These are phyloP conservation scores for Drosophila stalkeri DNA, from an alignment of 2,888 invertebrate species.

Conservation along the genomic window DNA sequence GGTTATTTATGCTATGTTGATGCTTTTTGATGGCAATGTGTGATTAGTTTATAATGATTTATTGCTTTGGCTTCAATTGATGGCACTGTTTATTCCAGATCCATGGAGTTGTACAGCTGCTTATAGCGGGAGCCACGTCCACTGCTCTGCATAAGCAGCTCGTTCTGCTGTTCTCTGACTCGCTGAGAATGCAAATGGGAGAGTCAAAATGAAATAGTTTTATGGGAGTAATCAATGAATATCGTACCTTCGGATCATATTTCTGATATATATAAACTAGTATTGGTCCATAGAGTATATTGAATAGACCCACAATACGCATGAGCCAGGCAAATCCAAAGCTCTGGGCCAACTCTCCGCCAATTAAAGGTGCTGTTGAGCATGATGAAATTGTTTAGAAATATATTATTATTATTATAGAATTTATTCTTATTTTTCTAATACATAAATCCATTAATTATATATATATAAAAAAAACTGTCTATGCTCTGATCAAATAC, in stretches of 20 bases:
- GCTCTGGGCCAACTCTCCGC: conserved; percentile 89
- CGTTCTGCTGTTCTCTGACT: conserved; percentile 79
- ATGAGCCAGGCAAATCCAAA: conserved; percentile 92
- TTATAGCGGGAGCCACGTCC: conserved; percentile 82
- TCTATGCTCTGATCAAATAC: no score
- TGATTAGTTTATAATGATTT: conserved; percentile 14
- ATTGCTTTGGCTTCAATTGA: conserved; percentile 43
- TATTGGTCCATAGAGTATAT: conserved; percentile 89
- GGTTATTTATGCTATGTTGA: neutral
- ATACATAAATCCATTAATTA: no score
- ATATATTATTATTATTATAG: neutral
- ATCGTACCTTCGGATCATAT: conserved; percentile 82
- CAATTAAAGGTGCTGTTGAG: conserved; percentile 89
- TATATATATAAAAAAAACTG: no score
- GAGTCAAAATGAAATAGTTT: neutral
- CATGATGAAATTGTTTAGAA: neutral
- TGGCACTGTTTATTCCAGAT: conserved; percentile 66
- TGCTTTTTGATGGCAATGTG: conserved; percentile 2
- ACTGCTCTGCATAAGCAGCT: conserved; percentile 79
- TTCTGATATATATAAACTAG: conserved; percentile 85
- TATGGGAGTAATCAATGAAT: neutral
- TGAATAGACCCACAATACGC: conserved; percentile 89
- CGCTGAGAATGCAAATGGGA: conserved; percentile 49
- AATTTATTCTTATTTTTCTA: no score
- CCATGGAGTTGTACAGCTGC: conserved; percentile 84